Base-by-base conservation (phyloP, 2,888 invertebrate species). In the Ennomos fuscantarius region DNA sequence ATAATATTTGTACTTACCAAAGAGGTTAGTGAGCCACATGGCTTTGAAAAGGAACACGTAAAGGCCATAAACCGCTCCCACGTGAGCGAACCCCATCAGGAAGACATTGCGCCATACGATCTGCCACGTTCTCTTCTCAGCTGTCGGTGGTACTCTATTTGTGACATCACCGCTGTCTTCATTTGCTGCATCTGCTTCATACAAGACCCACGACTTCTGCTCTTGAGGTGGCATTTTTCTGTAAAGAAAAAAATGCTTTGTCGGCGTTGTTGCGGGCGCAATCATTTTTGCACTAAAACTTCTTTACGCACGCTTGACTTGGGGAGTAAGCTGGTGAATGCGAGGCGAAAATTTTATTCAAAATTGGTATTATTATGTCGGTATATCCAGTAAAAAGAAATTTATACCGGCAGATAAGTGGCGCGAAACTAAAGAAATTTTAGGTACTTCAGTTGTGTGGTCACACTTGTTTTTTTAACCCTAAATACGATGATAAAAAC, bases 81-180 rank as follows among this genome's bases (percentile, higher is more conserved):
- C 33, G 76, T 97, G 97, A 48, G 97, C 93, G 60, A 94, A 93
- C 0, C 86, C 84, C 79, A 97, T 96, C 1, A 96, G 88, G 1
- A 95, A 87, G 13, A 97, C 95, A 74, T 97, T 97, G 66, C 96
- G 93, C 97, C 97, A 97, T 0, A 97, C 97, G 37, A 97, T 89
- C 69, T 93, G 81, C 65, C 93, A 73, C 72, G 92, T 89, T 51
- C 94, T 88, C 64, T 93, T 92, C 50, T 94, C 94, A 0, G 95
- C 94, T 3, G 83, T 79, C 0, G 89, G 86, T 0, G 82, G 69
- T 1, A 84, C 80, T 0, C 74, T 63, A 0, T 72, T 66, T 8
- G 73, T 62, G 2, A 76, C 68, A 12, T 72, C 79, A 40, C 67
- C 70, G 3, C 2, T 24, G 62, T 80, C 82, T 31, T 76, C 80